phyloP scores from a whole-genome alignment of 2,888 invertebrate genomes.

The Catocala nupta region DNA sequence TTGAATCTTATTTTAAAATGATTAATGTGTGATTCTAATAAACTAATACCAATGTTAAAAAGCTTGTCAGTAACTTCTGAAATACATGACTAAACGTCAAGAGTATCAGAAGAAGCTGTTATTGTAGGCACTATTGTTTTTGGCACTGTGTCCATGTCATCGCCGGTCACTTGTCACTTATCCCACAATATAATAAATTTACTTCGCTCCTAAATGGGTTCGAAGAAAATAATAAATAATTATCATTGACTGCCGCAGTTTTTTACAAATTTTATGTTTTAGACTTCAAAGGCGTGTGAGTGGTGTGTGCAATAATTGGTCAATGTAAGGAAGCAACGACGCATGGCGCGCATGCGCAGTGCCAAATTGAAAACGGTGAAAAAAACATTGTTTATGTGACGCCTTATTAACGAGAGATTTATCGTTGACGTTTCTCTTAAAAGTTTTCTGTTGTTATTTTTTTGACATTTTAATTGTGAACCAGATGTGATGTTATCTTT shows the following conservation, averaged over 20 bases:
- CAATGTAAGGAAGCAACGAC: constrained; percentile 65
- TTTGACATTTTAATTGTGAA: constrained; percentile 46
- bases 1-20: not conserved
- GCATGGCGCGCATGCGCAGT: constrained; percentile 60
- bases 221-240: constrained; percentile 58
- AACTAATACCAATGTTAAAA: constrained; percentile 16
- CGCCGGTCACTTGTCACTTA: constrained; percentile 44
- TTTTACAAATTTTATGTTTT: constrained; percentile 62
- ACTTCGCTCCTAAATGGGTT: constrained; percentile 48
- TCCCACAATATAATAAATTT: constrained; percentile 45
- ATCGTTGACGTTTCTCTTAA: constrained; percentile 66
- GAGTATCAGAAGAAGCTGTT: constrained; percentile 31
- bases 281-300: constrained; percentile 68
- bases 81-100: constrained; percentile 18
- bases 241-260: constrained; percentile 55
- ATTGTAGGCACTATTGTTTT: constrained; percentile 44
- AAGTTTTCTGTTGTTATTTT: constrained; percentile 59
- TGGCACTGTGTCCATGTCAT: constrained; percentile 47
- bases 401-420: constrained; percentile 80
- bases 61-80: constrained; percentile 17
- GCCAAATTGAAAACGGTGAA: constrained; percentile 75
- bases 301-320: constrained; percentile 68
- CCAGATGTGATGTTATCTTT: constrained; percentile 42
- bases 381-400: constrained; percentile 75
- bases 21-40: constrained; percentile 3